Evolutionary conservation across 92 coral and sea anemone species (phyloP).

Genomic region (Porites cylindrica): DNA sequence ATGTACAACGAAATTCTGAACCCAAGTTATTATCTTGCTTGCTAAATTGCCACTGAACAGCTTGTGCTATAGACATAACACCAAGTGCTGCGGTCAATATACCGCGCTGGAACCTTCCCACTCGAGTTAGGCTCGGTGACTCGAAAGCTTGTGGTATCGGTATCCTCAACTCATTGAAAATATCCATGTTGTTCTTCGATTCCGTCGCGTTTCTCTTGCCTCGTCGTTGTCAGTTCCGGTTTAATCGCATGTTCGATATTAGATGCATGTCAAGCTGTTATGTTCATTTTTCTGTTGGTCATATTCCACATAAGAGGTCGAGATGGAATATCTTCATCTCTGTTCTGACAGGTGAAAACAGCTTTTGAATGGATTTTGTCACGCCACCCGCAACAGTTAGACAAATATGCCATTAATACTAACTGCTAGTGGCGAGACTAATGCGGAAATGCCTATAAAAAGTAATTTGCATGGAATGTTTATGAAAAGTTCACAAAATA

Average conservation of each 20-base stretch:
- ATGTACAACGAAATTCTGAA: constrained; percentile 31
- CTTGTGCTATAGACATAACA: constrained; percentile 33
- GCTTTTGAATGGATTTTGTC: background rate
- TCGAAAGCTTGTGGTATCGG: constrained; percentile 30
- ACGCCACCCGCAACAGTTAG: constrained; percentile 24
- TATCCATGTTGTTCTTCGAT: constrained; percentile 23
- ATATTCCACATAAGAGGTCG: background rate
- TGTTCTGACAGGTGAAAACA: constrained; percentile 22
- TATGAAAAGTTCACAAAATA: background rate
- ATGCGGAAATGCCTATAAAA: too few relatives aligned
- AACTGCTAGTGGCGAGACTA: too few relatives aligned
- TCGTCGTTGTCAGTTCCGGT: background rate
- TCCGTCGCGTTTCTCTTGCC: background rate
- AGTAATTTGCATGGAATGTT: too few relatives aligned
- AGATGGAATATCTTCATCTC: background rate
- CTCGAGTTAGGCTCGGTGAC: constrained; percentile 47
- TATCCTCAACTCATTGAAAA: constrained; percentile 33
- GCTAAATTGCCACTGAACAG: constrained; percentile 32
- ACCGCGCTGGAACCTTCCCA: constrained; percentile 50
- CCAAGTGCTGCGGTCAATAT: constrained; percentile 12
- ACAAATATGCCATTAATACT: background rate
- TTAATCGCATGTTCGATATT: constrained; percentile 7
- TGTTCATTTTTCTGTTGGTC: background rate
- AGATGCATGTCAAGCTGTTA: background rate
- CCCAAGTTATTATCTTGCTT: background rate